A percentile compares a stretch with the other conserved stretches of the same genome.
Conservation (phyloP, 1,140 invertebrate species). For the Sarcophaga bullata region DNA sequence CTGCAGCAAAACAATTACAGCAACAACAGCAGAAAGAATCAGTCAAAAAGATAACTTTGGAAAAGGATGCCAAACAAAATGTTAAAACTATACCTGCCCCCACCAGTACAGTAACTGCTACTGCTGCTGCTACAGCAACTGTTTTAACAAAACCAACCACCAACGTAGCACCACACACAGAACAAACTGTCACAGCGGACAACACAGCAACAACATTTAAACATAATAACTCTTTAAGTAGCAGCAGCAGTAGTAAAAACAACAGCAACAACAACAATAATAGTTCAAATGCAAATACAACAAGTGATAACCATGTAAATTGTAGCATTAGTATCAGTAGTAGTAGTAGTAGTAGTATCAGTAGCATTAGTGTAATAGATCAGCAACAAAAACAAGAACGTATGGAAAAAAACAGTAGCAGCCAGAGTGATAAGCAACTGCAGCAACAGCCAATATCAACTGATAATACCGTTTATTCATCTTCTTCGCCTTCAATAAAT, state of each 20-base stretch:
- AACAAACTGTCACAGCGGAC: slow-evolving; percentile 34
- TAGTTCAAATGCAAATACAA: slow-evolving; percentile 46
- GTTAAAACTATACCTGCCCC: not conserved
- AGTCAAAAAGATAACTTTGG: slow-evolving; percentile 16
- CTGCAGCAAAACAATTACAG: slow-evolving; percentile 38
- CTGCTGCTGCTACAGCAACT: no score
- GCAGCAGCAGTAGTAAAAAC: not conserved
- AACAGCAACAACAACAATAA: not conserved
- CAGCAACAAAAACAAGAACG: slow-evolving; percentile 54
- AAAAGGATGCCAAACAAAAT: slow-evolving; percentile 20
- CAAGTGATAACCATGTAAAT: slow-evolving; percentile 44
- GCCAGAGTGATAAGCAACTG: slow-evolving; percentile 58
- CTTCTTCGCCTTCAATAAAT: slow-evolving; percentile 45
- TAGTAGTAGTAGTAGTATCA: slow-evolving; percentile 44
- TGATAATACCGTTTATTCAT: slow-evolving; percentile 43
- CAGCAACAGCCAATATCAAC: slow-evolving; percentile 63
- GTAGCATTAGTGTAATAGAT: slow-evolving; percentile 48
- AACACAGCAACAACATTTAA: slow-evolving; percentile 1
- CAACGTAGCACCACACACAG: not conserved
- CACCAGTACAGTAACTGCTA: not conserved
- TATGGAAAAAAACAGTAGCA: slow-evolving; percentile 33
- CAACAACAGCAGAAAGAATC: slow-evolving; percentile 42
- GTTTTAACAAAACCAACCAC: slow-evolving; percentile 5
- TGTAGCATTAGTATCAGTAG: slow-evolving; percentile 35
- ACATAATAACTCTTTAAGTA: not conserved